phyloP scores from a whole-genome alignment of 1,140 invertebrate genomes.

The Trichoplusia ni region DNA sequence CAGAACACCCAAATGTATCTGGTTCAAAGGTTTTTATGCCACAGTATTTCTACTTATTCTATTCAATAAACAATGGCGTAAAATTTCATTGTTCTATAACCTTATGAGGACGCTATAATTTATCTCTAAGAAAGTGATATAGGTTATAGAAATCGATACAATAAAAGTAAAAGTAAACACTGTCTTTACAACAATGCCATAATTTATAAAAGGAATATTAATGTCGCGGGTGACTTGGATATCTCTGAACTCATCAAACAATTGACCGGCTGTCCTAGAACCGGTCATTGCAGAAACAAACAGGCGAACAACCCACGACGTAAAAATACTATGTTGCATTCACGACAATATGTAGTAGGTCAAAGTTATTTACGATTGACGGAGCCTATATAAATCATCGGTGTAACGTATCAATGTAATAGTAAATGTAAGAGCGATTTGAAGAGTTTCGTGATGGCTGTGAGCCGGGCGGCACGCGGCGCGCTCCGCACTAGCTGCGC shows the following conservation, averaged over 20 bases:
- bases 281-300: constrained; percentile 41
- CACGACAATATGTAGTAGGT: constrained; percentile 44
- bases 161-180: constrained; percentile 39
- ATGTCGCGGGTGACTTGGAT: constrained; percentile 36
- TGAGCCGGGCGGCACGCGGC: constrained; percentile 43
- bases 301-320: constrained; percentile 25
- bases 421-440: constrained; percentile 57
- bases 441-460: constrained; percentile 58
- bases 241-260: constrained; percentile 42
- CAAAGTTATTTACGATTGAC: constrained; percentile 52
- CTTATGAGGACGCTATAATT: constrained; percentile 5
- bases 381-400: constrained; percentile 67
- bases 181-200: constrained; percentile 34
- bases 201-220: constrained; percentile 45
- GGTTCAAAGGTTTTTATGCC: background rate
- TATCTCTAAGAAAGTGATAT: constrained; percentile 15
- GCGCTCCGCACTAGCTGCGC: constrained; percentile 20
- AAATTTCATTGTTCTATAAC: background rate
- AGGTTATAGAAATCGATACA: constrained; percentile 15
- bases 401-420: constrained; percentile 61
- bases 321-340: constrained; percentile 40
- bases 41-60: background rate
- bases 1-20: too few relatives aligned
- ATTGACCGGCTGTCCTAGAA: constrained; percentile 36
- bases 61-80: background rate